A percentile compares a stretch with the other conserved stretches of the same genome.
Conservation (phyloP, 2,797 vertebrate genomes). For the Halcyon smyrnensis region DNA sequence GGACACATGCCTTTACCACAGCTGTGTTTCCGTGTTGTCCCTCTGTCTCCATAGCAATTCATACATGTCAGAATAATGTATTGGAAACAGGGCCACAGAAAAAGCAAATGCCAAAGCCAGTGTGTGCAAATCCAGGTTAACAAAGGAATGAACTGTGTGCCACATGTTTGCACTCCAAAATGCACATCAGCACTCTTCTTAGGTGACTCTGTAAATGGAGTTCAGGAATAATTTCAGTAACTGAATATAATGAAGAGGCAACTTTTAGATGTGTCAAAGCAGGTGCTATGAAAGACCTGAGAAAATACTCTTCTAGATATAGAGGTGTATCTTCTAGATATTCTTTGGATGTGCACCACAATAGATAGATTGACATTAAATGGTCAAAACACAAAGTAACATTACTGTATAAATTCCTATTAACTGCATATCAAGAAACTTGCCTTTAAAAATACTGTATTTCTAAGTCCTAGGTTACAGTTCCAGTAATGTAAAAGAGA, state of each 20-base stretch:
- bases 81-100: background rate
- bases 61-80: background rate
- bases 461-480: background rate
- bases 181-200: background rate
- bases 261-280: background rate
- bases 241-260: background rate
- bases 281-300: background rate
- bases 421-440: background rate
- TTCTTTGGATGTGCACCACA: background rate
- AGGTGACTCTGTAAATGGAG: background rate
- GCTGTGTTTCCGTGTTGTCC: background rate
- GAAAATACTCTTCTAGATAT: background rate
- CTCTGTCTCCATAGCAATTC: background rate
- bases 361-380: background rate
- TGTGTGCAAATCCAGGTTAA: background rate
- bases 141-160: background rate
- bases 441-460: background rate
- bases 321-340: background rate
- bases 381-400: background rate
- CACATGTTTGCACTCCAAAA: background rate
- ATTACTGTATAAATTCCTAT: background rate
- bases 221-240: background rate
- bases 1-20: background rate
- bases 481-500: background rate
- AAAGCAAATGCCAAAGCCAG: background rate